Conservation (phyloP, 1,140 invertebrate species). For the Sarcophaga bullata region DNA sequence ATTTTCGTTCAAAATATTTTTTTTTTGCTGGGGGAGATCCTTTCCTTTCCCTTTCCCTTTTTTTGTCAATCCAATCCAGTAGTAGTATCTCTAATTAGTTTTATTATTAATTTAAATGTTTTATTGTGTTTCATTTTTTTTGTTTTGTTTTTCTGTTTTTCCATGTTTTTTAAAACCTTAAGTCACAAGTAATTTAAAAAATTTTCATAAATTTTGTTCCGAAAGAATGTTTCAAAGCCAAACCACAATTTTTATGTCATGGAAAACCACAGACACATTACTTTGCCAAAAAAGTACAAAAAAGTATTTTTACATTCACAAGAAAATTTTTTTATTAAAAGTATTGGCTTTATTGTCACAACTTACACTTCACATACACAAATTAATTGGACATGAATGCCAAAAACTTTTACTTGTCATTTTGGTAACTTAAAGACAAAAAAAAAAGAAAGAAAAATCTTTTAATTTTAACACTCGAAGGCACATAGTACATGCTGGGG, state of each 20-base stretch:
- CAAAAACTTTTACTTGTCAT: conserved; percentile 26
- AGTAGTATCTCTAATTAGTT: conserved; percentile 11
- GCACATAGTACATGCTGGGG: no score
- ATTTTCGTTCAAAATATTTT: not conserved
- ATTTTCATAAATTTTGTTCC: not conserved
- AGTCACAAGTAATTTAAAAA: conserved; percentile 2
- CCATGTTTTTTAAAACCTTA: not conserved
- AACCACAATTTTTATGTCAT: not conserved
- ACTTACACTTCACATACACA: not conserved
- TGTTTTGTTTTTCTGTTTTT: no score
- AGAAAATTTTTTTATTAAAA: not conserved
- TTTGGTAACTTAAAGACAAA: not conserved
- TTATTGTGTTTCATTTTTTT: not conserved
- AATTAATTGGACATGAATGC: conserved; percentile 17
- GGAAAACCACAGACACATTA: conserved; percentile 8
- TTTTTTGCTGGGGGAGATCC: not conserved
- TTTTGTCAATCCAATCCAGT: not conserved
- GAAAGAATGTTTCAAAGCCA: not conserved
- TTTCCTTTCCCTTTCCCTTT: not conserved
- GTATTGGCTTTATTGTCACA: not conserved
- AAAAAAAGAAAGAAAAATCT: not conserved
- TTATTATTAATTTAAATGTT: conserved; percentile 21
- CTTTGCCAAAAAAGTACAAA: not conserved
- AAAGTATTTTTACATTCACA: not conserved
- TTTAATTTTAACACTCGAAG: not conserved